These are phyloP conservation scores for Acanthosepion lycidas DNA, from an alignment of 2,888 invertebrate species.

Conservation along the genomic window DNA sequence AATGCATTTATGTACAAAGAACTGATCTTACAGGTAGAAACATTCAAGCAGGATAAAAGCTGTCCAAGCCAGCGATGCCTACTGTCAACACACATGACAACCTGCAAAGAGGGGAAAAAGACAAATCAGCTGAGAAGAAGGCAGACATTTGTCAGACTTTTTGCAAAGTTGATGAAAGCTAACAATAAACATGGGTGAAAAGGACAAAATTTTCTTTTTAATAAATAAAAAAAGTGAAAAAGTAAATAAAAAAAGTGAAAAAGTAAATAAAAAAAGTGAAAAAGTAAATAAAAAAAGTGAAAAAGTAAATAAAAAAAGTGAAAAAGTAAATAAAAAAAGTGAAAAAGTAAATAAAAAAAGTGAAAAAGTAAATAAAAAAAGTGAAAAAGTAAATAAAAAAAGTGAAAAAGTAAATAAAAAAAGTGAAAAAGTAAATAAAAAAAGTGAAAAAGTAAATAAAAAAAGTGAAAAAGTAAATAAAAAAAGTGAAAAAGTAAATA, in stretches of 20 bases:
- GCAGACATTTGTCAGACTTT: not conserved
- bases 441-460: too few species aligned
- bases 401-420: too few species aligned
- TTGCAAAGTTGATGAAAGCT: not conserved
- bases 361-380: too few species aligned
- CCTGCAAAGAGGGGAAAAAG: not conserved
- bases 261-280: not conserved
- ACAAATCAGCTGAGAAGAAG: not conserved
- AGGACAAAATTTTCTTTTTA: not conserved
- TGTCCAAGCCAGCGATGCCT: constrained; percentile 21
- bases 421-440: too few species aligned
- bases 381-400: not conserved
- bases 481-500: not conserved
- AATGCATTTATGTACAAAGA: constrained; percentile 8
- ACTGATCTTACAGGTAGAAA: not conserved
- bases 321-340: too few species aligned
- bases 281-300: too few species aligned
- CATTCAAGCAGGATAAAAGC: not conserved
- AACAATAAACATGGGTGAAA: not conserved
- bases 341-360: not conserved
- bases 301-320: too few species aligned
- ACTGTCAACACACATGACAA: constrained; percentile 33
- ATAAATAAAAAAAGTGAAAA: not conserved
- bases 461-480: too few species aligned
- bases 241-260: not conserved